Evolutionary conservation across 1,140 invertebrate species (phyloP).

Genomic region (Drosophila melanica): DNA sequence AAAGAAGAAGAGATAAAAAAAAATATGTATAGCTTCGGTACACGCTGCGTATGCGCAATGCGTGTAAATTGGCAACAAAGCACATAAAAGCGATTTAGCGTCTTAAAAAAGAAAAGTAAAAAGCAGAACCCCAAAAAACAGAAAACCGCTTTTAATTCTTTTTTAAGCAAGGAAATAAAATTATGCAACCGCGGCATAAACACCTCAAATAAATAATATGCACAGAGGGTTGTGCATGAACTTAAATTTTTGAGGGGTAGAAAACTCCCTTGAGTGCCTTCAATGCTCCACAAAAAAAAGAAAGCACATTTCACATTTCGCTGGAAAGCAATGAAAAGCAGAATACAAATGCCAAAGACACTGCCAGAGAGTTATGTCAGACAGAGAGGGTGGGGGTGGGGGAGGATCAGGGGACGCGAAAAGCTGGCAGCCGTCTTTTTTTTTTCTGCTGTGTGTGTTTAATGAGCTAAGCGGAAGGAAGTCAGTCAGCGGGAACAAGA

Average conservation of each 20-base stretch:
- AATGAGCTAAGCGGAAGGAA: conserved; percentile 83
- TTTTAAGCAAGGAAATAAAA: conserved; percentile 82
- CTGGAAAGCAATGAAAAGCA: conserved; percentile 45
- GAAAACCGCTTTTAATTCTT: conserved; percentile 77
- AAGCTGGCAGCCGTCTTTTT: conserved; percentile 6
- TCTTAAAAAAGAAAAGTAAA: conserved; percentile 40
- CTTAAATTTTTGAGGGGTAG: neutral
- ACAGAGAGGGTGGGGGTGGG: neutral
- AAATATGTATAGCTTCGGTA: conserved; percentile 2
- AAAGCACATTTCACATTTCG: conserved; percentile 71
- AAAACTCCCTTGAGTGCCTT: conserved; percentile 64
- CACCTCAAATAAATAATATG: conserved; percentile 77
- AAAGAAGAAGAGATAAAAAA: neutral
- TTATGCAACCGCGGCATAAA: conserved; percentile 69
- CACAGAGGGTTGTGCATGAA: conserved; percentile 7
- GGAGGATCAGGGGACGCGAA: neutral
- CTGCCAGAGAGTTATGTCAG: conserved; percentile 57
- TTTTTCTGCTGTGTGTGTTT: conserved; percentile 56
- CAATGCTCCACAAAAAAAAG: conserved; percentile 37
- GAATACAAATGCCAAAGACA: conserved; percentile 57
- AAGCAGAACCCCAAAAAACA: conserved; percentile 33
- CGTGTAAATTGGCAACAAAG: conserved; percentile 40
- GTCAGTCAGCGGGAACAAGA: conserved; percentile 55
- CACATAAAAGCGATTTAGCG: conserved; percentile 75
- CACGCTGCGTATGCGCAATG: conserved; percentile 48